Evolutionary conservation across 2,113 vertebrate species (phyloP).

Genomic region (Hemichromis elongatus): DNA sequence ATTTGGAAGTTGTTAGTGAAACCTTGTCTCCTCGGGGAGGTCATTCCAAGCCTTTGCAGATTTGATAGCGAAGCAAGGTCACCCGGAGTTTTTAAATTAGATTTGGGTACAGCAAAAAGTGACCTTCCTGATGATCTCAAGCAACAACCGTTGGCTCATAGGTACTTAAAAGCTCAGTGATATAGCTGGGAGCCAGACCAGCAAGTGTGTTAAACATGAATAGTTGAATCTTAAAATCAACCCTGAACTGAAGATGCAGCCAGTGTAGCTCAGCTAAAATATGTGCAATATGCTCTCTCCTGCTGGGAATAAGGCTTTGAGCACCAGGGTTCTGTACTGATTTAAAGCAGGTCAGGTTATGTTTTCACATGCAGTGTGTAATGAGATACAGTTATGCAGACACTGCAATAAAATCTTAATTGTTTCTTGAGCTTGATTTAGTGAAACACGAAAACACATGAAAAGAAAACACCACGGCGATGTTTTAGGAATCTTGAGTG

Average conservation of each 20-base stretch:
- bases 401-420: not conserved
- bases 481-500: not conserved
- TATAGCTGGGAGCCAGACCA: conserved; percentile 25
- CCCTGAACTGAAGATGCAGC: conserved; percentile 20
- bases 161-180: conserved; percentile 37
- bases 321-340: not conserved
- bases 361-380: not conserved
- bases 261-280: not conserved
- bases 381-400: not conserved
- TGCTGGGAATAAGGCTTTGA: not conserved
- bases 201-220: conserved; percentile 34
- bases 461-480: not conserved
- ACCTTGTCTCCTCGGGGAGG: conserved; percentile 24
- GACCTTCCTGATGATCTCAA: conserved; percentile 41
- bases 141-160: conserved; percentile 17
- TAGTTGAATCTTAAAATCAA: conserved; percentile 27
- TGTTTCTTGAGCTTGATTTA: not conserved
- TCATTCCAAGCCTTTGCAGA: conserved; percentile 22
- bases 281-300: not conserved
- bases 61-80: conserved; percentile 37
- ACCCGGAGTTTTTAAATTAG: conserved; percentile 44
- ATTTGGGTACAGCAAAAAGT: conserved; percentile 37
- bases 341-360: not conserved
- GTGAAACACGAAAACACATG: not conserved
- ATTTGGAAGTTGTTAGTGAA: conserved; percentile 30